Evolutionary conservation across 2,113 vertebrate species (phyloP), one percentile per base, ranked within the genome.

Genomic region (Centropus bengalensis): DNA sequence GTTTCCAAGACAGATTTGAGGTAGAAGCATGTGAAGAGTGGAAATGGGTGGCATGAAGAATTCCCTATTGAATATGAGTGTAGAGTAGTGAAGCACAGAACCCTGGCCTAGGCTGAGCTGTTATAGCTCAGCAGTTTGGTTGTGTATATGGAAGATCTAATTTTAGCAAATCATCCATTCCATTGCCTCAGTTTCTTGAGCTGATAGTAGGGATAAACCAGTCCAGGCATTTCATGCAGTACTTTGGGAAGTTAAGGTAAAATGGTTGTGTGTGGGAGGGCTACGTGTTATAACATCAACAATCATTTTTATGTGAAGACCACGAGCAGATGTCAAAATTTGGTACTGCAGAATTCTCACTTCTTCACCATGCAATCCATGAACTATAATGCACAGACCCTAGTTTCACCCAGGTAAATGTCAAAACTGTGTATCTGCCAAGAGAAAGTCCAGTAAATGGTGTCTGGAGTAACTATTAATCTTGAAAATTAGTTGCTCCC

Each of bases 401-500:
- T 47, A 13, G 1, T 58, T 88, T 83, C 68, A 52, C 69, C 52
- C 7, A 8, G 40, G 44, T 60, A 82, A 78, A 94, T 71, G 86
- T 84, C 92, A 93, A 49, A 88, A 68, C 86, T 68, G 49, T 89
- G 30, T 49, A 71, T 71, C 66, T 93, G 60, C 73, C 79, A 49
- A 89, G 71, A 84, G 56, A 82, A 88, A 88, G 54, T 52, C 56
- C 40, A 56, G 52, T 52, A 75, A 92, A 54, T 75, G 40, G n/a
- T 82, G 78, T 54, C 81, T 92, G 74, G 70, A 70, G 47, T 20
- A 78, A 36, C 33, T 32, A 66, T 94, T 70, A 51, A 93, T 95
- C 87, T 87, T 58, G 8, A 70, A 70, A 94, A 95, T 91, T 85
- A 89, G 69, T 82, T 69, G 40, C 42, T 95, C 63, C 32, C 62